Conservation (phyloP, 2,113 vertebrate genomes). For the Epinephelus lanceolatus region DNA sequence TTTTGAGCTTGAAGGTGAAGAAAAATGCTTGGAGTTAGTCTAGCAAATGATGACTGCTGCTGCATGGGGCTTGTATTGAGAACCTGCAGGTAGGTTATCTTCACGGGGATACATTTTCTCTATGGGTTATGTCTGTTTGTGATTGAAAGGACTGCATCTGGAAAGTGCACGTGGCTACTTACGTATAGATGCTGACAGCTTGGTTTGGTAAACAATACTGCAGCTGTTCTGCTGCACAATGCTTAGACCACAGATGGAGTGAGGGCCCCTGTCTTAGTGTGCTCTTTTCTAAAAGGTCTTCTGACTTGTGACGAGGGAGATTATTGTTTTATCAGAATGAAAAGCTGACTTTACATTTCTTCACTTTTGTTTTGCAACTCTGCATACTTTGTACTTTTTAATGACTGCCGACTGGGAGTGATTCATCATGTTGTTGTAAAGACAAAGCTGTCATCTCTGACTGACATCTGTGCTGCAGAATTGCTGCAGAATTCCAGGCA, state of each 20-base stretch:
- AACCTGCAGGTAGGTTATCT: conserved; percentile 61
- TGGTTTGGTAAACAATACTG: conserved; percentile 29
- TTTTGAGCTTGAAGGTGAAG: conserved; percentile 1
- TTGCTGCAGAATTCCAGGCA: conserved; percentile 25
- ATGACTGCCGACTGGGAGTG: neutral
- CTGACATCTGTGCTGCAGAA: conserved; percentile 37
- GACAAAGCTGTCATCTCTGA: conserved; percentile 18
- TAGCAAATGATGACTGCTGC: conserved; percentile 41
- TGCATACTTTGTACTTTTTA: neutral
- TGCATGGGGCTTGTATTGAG: conserved; percentile 41
- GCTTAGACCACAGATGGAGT: neutral
- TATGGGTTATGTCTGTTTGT: conserved; percentile 1
- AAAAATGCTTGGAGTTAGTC: conserved; percentile 34
- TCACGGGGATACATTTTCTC: conserved; percentile 30
- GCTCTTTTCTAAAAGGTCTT: neutral
- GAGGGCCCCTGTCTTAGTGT: neutral
- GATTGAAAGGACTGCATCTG: conserved; percentile 26
- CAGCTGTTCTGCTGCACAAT: conserved; percentile 11
- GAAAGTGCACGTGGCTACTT: conserved; percentile 10
- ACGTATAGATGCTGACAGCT: conserved; percentile 8
- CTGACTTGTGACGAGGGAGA: neutral
- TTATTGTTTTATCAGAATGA: neutral
- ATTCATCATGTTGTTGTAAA: conserved; percentile 27
- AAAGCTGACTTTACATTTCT: neutral
- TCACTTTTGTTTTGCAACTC: conserved; percentile 6